These are phyloP conservation scores for Corythaeola cristata DNA, from an alignment of 2,113 vertebrate genomes.

Conservation along the genomic window DNA sequence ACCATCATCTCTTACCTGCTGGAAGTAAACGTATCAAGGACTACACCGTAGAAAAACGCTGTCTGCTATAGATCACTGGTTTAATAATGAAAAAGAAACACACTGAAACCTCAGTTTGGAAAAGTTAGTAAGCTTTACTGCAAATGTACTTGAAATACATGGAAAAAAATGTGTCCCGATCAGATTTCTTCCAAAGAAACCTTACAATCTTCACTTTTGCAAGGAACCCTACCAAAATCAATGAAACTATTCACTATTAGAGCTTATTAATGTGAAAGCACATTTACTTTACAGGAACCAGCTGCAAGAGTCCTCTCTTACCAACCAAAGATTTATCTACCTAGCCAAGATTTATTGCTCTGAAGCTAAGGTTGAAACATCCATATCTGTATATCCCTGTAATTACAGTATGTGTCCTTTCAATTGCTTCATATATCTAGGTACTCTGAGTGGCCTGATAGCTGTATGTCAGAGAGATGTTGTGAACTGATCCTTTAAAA, in stretches of 20 bases:
- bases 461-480: background rate
- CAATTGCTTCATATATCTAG: constrained; percentile 49
- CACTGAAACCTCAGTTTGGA: background rate
- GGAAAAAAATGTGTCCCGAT: background rate
- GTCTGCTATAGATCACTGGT: background rate
- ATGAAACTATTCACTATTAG: constrained; percentile 32
- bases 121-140: constrained; percentile 4
- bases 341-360: constrained; percentile 28
- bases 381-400: constrained; percentile 52
- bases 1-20: background rate
- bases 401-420: constrained; percentile 54
- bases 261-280: constrained; percentile 33
- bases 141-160: background rate
- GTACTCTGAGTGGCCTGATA: background rate
- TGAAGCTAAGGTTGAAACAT: constrained; percentile 27
- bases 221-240: constrained; percentile 8
- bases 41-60: background rate
- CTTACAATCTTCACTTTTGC: background rate
- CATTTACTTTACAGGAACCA: constrained; percentile 30
- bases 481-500: constrained; percentile 1
- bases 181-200: constrained; percentile 21
- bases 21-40: background rate
- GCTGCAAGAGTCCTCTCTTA: background rate
- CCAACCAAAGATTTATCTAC: constrained; percentile 35
- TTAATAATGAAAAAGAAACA: constrained; percentile 26